Evolutionary conservation across 2,888 invertebrate genomes (phyloP).

Genomic region (Spodoptera littoralis): DNA sequence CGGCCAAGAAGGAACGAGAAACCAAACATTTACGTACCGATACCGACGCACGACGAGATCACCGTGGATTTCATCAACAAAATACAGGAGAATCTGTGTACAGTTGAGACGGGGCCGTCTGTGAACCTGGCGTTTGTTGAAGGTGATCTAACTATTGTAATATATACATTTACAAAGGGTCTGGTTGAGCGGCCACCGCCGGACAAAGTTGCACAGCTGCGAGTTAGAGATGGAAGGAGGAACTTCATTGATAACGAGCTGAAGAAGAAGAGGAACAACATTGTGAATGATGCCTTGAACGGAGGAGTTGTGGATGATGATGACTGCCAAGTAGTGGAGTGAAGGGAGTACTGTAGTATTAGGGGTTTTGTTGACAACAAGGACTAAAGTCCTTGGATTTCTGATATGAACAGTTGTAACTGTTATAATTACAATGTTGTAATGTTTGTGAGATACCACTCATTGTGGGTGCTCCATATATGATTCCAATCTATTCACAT

Average conservation of each 20-base stretch:
- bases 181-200: conserved; percentile 70
- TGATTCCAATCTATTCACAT: no score
- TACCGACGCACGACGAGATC: conserved; percentile 72
- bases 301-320: conserved; percentile 82
- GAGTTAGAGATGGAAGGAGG: conserved; percentile 73
- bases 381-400: conserved; percentile 10
- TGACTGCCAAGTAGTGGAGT: conserved; percentile 74
- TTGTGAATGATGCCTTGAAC: conserved; percentile 78
- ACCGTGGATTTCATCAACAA: conserved; percentile 75
- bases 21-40: conserved; percentile 83
- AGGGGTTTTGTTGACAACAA: conserved; percentile 13
- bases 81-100: conserved; percentile 83
- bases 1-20: conserved; percentile 76
- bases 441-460: neutral
- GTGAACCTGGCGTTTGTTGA: conserved; percentile 83
- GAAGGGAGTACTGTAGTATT: conserved; percentile 43
- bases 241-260: conserved; percentile 80
- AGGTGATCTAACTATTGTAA: conserved; percentile 81
- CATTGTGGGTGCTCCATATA: no score
- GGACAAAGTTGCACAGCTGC: conserved; percentile 65
- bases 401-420: no score
- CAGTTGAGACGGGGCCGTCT: conserved; percentile 79
- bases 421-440: no score
- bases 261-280: conserved; percentile 71
- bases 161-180: conserved; percentile 82